Percentiles rank a stretch among this genome's conserved stretches.
These are phyloP conservation scores for Bellardia bayeri DNA, from an alignment of 2,888 invertebrate genomes.

Conservation along the genomic window DNA sequence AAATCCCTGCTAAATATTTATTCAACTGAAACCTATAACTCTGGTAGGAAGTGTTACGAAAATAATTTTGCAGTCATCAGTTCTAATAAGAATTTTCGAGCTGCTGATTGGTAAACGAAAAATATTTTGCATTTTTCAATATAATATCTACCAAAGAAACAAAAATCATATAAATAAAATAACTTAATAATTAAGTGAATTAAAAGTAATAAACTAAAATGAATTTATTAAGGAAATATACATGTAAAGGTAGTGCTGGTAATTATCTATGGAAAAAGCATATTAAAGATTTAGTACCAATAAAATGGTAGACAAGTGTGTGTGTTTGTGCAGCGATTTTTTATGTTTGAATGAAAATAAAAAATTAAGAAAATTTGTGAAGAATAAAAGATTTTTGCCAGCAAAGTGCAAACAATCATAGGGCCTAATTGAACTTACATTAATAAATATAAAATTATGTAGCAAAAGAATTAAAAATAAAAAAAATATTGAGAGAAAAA, in stretches of 20 bases:
- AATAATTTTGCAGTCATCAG: neutral
- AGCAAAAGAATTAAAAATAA: neutral
- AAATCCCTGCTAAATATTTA: too few relatives aligned
- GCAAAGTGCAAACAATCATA: neutral
- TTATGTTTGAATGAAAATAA: conserved; percentile 30
- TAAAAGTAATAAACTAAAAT: conserved; percentile 16
- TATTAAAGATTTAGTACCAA: conserved; percentile 51
- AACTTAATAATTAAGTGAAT: neutral
- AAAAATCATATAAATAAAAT: neutral
- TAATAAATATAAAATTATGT: neutral
- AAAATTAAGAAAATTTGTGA: conserved; percentile 10
- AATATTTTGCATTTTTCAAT: conserved; percentile 45
- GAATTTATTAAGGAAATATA: conserved; percentile 25
- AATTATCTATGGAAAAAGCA: conserved; percentile 25
- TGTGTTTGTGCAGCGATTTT: conserved; percentile 52
- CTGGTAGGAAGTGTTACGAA: conserved; percentile 41
- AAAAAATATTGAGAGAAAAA: neutral
- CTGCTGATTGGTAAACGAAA: conserved; percentile 34
- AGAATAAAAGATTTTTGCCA: conserved; percentile 13
- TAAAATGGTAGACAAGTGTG: conserved; percentile 61
- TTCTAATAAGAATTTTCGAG: conserved; percentile 42
- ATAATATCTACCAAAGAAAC: conserved; percentile 14
- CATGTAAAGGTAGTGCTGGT: conserved; percentile 6
- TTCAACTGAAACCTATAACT: neutral
- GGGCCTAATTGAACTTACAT: neutral